phyloP scores from a whole-genome alignment of 2,113 vertebrate genomes.

The Octodon degus region DNA sequence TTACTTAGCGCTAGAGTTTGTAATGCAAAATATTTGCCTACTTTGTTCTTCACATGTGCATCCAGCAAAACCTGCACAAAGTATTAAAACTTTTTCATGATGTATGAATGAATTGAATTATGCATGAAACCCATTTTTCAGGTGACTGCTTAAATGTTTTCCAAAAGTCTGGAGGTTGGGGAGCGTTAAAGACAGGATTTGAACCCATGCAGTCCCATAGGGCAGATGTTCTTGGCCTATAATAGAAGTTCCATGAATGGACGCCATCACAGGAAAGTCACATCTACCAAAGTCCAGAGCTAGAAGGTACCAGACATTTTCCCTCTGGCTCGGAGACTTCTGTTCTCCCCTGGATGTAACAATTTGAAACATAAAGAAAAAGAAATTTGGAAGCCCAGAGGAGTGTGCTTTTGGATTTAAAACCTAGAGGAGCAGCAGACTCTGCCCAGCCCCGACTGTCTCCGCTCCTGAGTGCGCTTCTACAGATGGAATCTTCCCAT shows the following conservation, averaged over 20 bases:
- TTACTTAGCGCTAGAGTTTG: background rate
- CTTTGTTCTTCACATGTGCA: background rate
- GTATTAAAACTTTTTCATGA: background rate
- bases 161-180: background rate
- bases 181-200: background rate
- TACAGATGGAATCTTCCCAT: conserved; percentile 60
- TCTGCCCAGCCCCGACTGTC: background rate
- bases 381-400: conserved; percentile 30
- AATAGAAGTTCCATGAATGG: background rate
- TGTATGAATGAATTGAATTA: background rate
- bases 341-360: background rate
- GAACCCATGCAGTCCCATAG: background rate
- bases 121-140: background rate
- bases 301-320: conserved; percentile 9
- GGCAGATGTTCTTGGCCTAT: background rate
- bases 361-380: conserved; percentile 19
- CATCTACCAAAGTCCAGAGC: background rate
- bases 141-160: background rate
- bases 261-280: background rate
- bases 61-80: background rate
- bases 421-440: background rate
- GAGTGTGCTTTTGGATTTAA: conserved; percentile 22
- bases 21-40: background rate
- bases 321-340: background rate
- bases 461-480: background rate